Evolutionary conservation across 2,888 invertebrate genomes (phyloP), one percentile per base, ranked within the genome.

Genomic region (Trissolcus brochymenae): DNA sequence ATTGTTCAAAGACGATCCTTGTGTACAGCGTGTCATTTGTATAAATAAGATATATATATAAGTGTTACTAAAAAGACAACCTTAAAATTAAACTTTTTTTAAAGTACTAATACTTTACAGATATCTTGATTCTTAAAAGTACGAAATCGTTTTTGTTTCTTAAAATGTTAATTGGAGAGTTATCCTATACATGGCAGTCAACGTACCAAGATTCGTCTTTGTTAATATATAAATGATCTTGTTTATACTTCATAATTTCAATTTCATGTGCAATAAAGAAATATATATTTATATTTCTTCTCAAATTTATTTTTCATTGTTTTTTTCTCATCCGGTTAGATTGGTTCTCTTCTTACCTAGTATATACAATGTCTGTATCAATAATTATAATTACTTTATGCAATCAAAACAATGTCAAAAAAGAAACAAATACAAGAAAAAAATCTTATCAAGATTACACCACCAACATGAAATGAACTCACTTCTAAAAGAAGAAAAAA

Each of bases 281-380:
- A 59, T 67, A 53, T 56, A 73, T 80, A 81, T 76, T 68, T 59
- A 77, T 46, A 54, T 79, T 46, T 79, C 46, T 64, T 55, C 68
- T 59, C 68, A 77, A 74, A 74, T 81, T 78, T 19, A 57, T 50
- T 68, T 62, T 66, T 56, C 61, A 57, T 51, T n/a, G 1, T 14
- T 9, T 46, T 46, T 46, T 46, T 55, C 29, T 66, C 16, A 60
- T 71, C 77, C 65, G 73, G 77, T 81, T 80, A 60, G 61, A 81
- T 79, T 72, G 43, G 56, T 73, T 78, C 75, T 80, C 79, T 79
- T 81, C 46, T 35, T 82, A 81, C 79, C 80, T 83, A 81, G 78
- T 84, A 84, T 84, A 79, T 84, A 84, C 84, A 84, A 81, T 80
- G 80, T 46, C 41, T 83, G 46, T 80, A 80, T 83, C 59, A 73